Percentiles rank a stretch among this genome's conserved stretches.
Evolutionary conservation across 2,113 vertebrate species (phyloP).

Genomic region (Lates calcarifer): DNA sequence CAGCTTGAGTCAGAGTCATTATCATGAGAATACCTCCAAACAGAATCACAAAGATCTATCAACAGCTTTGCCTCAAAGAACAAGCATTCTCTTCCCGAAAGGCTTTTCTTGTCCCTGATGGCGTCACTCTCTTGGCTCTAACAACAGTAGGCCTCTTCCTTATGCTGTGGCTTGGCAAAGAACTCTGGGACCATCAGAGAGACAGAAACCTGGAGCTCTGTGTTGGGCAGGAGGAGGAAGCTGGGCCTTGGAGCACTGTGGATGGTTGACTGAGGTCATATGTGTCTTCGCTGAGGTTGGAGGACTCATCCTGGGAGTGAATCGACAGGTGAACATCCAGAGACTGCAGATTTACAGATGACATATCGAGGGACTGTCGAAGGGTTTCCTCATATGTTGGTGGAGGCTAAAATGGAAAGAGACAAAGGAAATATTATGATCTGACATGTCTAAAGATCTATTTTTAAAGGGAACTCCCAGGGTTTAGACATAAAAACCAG

Average conservation of each 20-base stretch:
- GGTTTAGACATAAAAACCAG: neutral
- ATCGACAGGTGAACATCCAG: conserved; percentile 41
- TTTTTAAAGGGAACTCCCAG: too few species aligned
- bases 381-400: conserved; percentile 83
- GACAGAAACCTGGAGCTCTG: neutral
- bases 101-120: conserved; percentile 1
- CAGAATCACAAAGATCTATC: conserved; percentile 4
- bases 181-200: neutral
- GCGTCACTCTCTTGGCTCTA: conserved; percentile 2
- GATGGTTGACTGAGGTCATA: conserved; percentile 27
- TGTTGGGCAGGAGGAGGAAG: neutral
- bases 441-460: neutral
- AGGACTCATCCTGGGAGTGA: conserved; percentile 2
- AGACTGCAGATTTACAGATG: conserved; percentile 22
- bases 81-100: conserved; percentile 1
- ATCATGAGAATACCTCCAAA: conserved; percentile 3
- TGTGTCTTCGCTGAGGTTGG: conserved; percentile 40
- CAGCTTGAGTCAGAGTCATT: conserved; percentile 25
- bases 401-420: conserved; percentile 68
- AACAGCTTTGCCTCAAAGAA: conserved; percentile 33
- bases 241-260: neutral
- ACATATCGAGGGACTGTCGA: conserved; percentile 61
- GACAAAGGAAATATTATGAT: neutral
- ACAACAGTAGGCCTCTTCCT: neutral
- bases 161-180: conserved; percentile 7